Base-by-base conservation (phyloP, 2,888 invertebrate species). In the Pyrgus malvae region DNA sequence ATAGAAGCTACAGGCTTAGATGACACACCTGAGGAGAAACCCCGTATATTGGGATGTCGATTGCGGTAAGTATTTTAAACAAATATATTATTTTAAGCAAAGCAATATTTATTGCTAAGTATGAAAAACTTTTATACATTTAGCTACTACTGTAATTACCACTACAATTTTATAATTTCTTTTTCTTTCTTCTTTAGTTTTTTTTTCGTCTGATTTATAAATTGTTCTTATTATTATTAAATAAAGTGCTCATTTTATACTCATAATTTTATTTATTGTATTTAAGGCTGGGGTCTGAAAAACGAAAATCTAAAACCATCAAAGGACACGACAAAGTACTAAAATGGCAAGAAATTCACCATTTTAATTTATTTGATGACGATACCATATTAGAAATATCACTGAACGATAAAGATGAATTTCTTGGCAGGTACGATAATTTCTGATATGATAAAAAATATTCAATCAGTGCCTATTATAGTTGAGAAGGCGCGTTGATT, bases 341-440 rank as follows among this genome's bases (percentile, higher is more conserved):
- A 2, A 91, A 96, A 69, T 99, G 99, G 98, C 88, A 98, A 70
- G 99, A 99, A 78, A 95, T 98, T 81, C 97, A 99, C 78, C 98
- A 98, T 83, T 91, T 99, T 31, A 97, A 97, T 83, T 91, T 98
- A 51, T 98, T 95, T 80, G 98, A 98, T 61, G 97, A 98, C 62
- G 97, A 98, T 66, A 94, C 95, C 58, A 92, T 94, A 62, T 83
- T 99, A 46, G 98, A 99, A 81, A 92, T 99, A 35, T 93, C 95
- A 1, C 92, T 98, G 1, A 97, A 95, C 93, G 96, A 97, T 71
- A 95, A 95, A 63, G 95, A 96, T 72, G 85, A 62, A 38, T 73
- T 75, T 51, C 62, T 85, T 54, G 93, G 72, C 70, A 92, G 93
- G 75, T 94, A 40, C 14, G 29, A 27, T 2, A 40, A 40, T 11